Evolutionary conservation across 2,113 vertebrate species (phyloP).

Genomic region (Phocoena phocoena): DNA sequence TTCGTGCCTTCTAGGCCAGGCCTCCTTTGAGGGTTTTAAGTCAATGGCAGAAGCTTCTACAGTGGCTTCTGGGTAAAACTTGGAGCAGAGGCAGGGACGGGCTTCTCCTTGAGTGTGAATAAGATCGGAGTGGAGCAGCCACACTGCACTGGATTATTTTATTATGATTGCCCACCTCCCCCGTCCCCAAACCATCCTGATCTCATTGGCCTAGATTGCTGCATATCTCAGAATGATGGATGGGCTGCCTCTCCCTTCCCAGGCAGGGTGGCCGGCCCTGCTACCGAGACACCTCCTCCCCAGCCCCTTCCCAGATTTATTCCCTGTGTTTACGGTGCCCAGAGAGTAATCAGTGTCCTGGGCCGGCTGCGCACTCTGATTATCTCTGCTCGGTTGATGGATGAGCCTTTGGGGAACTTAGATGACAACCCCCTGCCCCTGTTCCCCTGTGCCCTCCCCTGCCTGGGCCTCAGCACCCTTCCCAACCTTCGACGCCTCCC

Average conservation of each 20-base stretch:
- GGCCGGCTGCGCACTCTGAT: conserved; percentile 77
- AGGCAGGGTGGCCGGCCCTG: conserved; percentile 81
- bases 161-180: conserved; percentile 46
- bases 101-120: conserved; percentile 60
- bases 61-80: not conserved
- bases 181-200: not conserved
- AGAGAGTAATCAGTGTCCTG: conserved; percentile 76
- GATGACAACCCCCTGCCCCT: conserved; percentile 32
- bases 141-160: conserved; percentile 36
- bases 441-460: not conserved
- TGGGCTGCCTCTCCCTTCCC: conserved; percentile 65
- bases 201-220: conserved; percentile 82
- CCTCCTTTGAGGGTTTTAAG: not conserved
- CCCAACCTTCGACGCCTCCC: not conserved
- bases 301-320: conserved; percentile 83
- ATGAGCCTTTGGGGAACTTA: conserved; percentile 65
- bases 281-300: conserved; percentile 74
- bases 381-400: conserved; percentile 82
- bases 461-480: not conserved
- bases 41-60: not conserved
- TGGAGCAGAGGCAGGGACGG: not conserved
- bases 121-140: conserved; percentile 55
- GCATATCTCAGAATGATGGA: conserved; percentile 84
- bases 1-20: too few relatives aligned
- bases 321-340: conserved; percentile 77